Base-by-base conservation (phyloP, 92 coral and sea anemone genomes). In the Porites evermanni region DNA sequence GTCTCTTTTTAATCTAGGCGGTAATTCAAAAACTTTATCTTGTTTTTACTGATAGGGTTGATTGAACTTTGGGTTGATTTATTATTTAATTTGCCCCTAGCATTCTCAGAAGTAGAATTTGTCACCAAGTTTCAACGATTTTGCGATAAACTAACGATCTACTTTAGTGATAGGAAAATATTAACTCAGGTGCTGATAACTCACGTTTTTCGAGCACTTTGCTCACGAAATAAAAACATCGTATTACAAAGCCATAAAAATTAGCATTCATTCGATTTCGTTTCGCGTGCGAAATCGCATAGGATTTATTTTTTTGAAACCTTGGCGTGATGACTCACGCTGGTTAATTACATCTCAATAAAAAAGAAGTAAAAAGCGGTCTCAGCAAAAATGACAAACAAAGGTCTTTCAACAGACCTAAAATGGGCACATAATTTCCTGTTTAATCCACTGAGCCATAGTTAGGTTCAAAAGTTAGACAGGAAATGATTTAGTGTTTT, bases 31-130 rank as follows among this genome's bases (percentile, higher is more conserved):
- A 38, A 53, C 71, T 70, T 70, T 81, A 70, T 81, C 78, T 70
- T 59, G 58, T 26, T 70, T 65, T 81, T 29, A 18, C 11, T 44
- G 86, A 70, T 78, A 81, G 70, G 86, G 86, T 81, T 71, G 78
- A 81, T 61, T 67, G 78, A 70, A 20, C 67, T 59, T 68, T 80
- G 77, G 52, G 70, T 52, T 16, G 51, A 56, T 69, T 24, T 71
- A 58, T 81, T 56, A 65, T 58, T 72, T 59, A 81, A 81, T 29
- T 68, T 60, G 86, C 86, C 86, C 18, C 78, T 61, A 81, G 86
- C 86, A 70, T 70, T 56, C 70, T 81, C 47, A 56, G 3, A 21
- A 81, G 32, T 69, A 70, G 70, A 70, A 69, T 26, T 70, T 60
- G 20, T 16, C 71, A 67, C 47, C 84, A 79, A 67, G 53, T 79